Conservation (phyloP, 2,888 invertebrate species). For the Nomada ruficornis region DNA sequence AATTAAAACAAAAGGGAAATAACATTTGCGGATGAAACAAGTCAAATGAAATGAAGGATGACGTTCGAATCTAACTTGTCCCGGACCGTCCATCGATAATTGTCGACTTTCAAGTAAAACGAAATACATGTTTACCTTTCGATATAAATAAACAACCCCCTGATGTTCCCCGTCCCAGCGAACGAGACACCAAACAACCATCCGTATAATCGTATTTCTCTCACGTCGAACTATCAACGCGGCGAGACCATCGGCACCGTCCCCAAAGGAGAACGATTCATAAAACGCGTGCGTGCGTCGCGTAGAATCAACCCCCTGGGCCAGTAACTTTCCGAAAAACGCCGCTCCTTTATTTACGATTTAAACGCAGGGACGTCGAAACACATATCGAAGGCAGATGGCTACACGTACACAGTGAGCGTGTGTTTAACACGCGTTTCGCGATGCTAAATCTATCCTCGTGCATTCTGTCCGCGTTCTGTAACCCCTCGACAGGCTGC, state of each 20-base stretch:
- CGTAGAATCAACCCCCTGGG: slow-evolving; percentile 34
- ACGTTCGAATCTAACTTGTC: too few relatives aligned
- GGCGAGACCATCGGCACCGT: background rate
- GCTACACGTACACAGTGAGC: slow-evolving; percentile 36
- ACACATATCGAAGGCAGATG: background rate
- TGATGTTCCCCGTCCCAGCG: too few relatives aligned
- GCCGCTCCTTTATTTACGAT: slow-evolving; percentile 52
- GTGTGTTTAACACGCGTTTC: slow-evolving; percentile 53
- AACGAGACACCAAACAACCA: too few relatives aligned
- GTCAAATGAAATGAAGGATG: too few relatives aligned
- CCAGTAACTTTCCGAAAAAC: slow-evolving; percentile 36
- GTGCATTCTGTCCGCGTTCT: slow-evolving; percentile 51
- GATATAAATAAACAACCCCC: too few relatives aligned
- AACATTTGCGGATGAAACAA: too few relatives aligned
- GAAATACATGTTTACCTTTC: too few relatives aligned
- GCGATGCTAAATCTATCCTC: slow-evolving; percentile 58
- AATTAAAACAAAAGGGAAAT: too few relatives aligned
- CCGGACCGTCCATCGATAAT: too few relatives aligned
- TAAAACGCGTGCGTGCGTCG: slow-evolving; percentile 34
- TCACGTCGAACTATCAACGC: slow-evolving; percentile 15
- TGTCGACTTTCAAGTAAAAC: too few relatives aligned
- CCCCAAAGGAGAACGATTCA: slow-evolving; percentile 37
- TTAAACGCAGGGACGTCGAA: slow-evolving; percentile 30
- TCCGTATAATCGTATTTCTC: too few relatives aligned
- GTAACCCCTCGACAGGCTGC: slow-evolving; percentile 65